Conservation (phyloP, 2,797 vertebrate genomes). For the Chaunax sp. region DNA sequence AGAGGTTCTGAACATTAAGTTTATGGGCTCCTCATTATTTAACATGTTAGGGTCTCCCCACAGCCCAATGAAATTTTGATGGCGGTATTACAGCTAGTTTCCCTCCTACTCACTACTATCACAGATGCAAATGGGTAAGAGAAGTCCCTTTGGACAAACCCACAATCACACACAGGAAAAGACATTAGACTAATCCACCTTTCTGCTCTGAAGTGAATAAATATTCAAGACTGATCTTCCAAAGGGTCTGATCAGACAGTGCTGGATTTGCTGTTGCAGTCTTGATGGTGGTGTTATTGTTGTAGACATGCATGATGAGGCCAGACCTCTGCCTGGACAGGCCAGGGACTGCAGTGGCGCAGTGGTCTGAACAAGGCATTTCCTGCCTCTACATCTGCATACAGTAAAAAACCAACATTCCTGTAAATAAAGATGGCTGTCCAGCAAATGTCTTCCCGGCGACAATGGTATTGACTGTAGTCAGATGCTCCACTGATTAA, state of each 20-base stretch:
- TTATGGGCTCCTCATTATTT: conserved; percentile 79
- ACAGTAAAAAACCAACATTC: conserved; percentile 91
- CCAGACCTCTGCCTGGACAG: conserved; percentile 38
- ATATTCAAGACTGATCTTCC: conserved; percentile 23
- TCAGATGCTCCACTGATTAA: conserved; percentile 99
- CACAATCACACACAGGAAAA: conserved; percentile 34
- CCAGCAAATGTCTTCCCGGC: conserved; percentile 89
- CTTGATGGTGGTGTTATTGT: conserved; percentile 28
- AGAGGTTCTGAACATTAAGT: conserved; percentile 73
- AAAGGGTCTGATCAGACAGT: conserved; percentile 28
- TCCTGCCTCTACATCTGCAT: conserved; percentile 83
- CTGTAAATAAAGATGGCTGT: conserved; percentile 95
- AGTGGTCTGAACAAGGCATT: conserved; percentile 58
- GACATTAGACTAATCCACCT: conserved; percentile 39
- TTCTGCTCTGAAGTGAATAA: conserved; percentile 47
- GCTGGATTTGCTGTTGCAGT: conserved; percentile 30
- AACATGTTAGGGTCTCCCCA: conserved; percentile 77
- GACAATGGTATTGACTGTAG: conserved; percentile 93
- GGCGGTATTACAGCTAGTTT: conserved; percentile 68
- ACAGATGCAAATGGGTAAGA: conserved; percentile 53
- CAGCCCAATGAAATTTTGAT: conserved; percentile 77
- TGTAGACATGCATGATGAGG: conserved; percentile 38
- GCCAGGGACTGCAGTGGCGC: conserved; percentile 69
- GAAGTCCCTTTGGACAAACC: conserved; percentile 50
- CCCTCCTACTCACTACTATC: conserved; percentile 60